These are phyloP conservation scores for Sandelia bainsii DNA, from an alignment of 2,797 vertebrate genomes.

Conservation along the genomic window DNA sequence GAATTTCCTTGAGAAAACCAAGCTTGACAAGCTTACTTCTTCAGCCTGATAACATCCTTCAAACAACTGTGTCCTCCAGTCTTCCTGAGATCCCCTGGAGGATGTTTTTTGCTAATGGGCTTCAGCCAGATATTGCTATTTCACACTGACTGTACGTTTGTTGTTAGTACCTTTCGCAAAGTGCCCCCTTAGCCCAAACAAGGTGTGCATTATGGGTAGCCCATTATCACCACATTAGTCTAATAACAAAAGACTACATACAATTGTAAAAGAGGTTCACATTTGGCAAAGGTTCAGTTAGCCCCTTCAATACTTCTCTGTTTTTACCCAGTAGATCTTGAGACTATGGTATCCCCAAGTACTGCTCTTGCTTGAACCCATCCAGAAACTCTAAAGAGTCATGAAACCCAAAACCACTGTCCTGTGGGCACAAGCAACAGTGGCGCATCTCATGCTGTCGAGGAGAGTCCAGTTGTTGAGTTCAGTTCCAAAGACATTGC, in stretches of 20 bases:
- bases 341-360: no score
- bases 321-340: background rate
- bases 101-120: background rate
- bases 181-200: no score
- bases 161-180: background rate
- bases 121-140: background rate
- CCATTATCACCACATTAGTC: background rate
- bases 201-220: background rate
- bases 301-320: background rate
- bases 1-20: background rate
- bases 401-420: background rate
- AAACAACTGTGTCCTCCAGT: background rate
- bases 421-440: background rate
- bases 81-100: background rate
- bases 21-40: background rate
- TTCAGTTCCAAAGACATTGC: background rate
- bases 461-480: background rate
- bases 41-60: background rate
- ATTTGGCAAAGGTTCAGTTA: background rate
- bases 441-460: no score
- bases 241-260: background rate
- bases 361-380: background rate
- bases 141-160: background rate
- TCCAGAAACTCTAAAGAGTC: background rate
- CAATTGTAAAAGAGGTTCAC: no score